A percentile compares a stretch with the other conserved stretches of the same genome.
These are phyloP conservation scores for Ptychadena robeensis DNA, from an alignment of 2,797 vertebrate species.

Conservation along the genomic window DNA sequence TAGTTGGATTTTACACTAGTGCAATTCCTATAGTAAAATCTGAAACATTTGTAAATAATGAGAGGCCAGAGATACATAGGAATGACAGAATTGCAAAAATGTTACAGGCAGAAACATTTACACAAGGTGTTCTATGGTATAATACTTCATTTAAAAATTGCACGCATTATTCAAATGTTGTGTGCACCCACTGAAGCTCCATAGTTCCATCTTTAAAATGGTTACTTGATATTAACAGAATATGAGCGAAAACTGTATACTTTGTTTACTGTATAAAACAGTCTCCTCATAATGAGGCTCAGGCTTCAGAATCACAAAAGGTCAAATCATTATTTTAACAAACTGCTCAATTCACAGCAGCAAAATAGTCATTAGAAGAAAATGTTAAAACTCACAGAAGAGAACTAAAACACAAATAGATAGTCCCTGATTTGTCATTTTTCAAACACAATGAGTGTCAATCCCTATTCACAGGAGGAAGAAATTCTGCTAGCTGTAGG, in stretches of 20 bases:
- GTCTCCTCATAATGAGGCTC: neutral
- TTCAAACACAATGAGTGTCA: constrained; percentile 48
- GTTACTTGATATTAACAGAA: neutral
- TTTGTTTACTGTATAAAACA: neutral
- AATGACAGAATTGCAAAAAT: too few species aligned
- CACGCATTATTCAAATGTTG: neutral
- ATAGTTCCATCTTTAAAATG: neutral
- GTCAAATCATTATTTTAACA: neutral
- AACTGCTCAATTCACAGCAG: constrained; percentile 23
- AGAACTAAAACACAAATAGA: constrained; percentile 42
- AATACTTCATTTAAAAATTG: too few species aligned
- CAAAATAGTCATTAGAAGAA: constrained; percentile 7
- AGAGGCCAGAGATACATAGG: too few species aligned
- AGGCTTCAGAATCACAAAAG: constrained; percentile 37
- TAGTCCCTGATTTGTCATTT: constrained; percentile 54
- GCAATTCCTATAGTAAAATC: too few species aligned
- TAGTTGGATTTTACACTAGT: too few species aligned
- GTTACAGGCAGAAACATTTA: too few species aligned
- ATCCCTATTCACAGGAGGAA: too few species aligned
- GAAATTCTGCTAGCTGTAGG: too few species aligned
- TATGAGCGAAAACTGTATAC: too few species aligned
- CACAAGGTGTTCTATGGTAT: too few species aligned
- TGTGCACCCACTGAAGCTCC: neutral
- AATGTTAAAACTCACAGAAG: constrained; percentile 19
- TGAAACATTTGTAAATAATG: too few species aligned